Conservation (phyloP, 2,797 vertebrate genomes). For the Holocentrus rufus region DNA sequence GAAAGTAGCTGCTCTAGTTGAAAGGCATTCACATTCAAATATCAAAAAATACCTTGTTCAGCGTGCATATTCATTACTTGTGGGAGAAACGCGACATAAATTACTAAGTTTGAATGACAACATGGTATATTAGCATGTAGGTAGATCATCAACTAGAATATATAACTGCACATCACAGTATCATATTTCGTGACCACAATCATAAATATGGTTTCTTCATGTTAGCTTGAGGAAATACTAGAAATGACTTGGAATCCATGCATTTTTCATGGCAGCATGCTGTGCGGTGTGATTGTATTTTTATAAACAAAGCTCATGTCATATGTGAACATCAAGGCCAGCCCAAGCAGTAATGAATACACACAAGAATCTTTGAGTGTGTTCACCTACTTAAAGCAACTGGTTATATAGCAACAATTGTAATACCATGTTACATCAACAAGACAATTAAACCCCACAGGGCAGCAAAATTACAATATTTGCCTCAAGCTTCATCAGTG, state of each 20-base stretch:
- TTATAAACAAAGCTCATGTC: slow-evolving; percentile 15
- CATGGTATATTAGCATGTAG: slow-evolving; percentile 23
- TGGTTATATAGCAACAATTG: neutral
- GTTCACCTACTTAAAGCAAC: neutral
- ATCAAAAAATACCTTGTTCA: slow-evolving; percentile 37
- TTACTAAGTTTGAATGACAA: slow-evolving; percentile 35
- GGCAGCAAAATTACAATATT: neutral
- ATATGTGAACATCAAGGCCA: slow-evolving; percentile 17
- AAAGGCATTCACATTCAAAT: slow-evolving; percentile 53
- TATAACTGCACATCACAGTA: slow-evolving; percentile 6
- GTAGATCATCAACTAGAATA: slow-evolving; percentile 39
- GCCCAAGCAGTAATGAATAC: slow-evolving; percentile 8
- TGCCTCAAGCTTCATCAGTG: slow-evolving; percentile 11
- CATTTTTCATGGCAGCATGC: slow-evolving; percentile 22
- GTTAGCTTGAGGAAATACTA: slow-evolving; percentile 30
- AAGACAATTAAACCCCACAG: neutral
- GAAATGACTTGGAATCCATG: slow-evolving; percentile 12
- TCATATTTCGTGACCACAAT: slow-evolving; percentile 16
- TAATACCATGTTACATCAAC: neutral
- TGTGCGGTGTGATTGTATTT: slow-evolving; percentile 1
- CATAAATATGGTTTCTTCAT: slow-evolving; percentile 26
- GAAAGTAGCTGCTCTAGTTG: slow-evolving; percentile 41
- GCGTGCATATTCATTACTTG: slow-evolving; percentile 42
- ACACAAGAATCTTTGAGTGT: slow-evolving; percentile 13
- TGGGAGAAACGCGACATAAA: slow-evolving; percentile 24